These are phyloP conservation scores for Philonicus albiceps DNA, from an alignment of 2,888 invertebrate species.

Conservation along the genomic window DNA sequence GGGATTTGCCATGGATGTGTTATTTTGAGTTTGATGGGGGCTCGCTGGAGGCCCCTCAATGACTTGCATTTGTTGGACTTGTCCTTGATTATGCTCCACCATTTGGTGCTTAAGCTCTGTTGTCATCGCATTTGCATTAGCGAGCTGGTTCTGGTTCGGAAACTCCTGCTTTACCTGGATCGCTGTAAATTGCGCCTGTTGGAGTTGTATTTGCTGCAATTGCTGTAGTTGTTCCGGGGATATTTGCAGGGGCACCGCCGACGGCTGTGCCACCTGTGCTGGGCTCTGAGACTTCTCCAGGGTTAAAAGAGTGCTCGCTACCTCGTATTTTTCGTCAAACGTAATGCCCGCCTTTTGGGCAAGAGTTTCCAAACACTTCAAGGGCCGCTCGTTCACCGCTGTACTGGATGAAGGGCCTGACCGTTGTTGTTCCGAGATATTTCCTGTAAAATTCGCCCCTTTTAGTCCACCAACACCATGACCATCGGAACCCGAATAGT, in stretches of 20 bases:
- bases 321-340: slow-evolving; percentile 78
- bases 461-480: background rate
- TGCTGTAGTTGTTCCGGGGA: slow-evolving; percentile 67
- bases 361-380: slow-evolving; percentile 76
- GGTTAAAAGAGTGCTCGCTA: slow-evolving; percentile 71
- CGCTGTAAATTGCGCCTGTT: slow-evolving; percentile 65
- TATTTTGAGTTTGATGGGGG: slow-evolving; percentile 63
- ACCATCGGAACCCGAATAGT: background rate
- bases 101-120: slow-evolving; percentile 58
- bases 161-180: slow-evolving; percentile 64
- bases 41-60: slow-evolving; percentile 63
- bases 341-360: slow-evolving; percentile 79
- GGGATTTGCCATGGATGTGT: slow-evolving; percentile 54
- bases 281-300: slow-evolving; percentile 71
- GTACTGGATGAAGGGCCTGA: slow-evolving; percentile 17
- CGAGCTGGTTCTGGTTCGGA: slow-evolving; percentile 54
- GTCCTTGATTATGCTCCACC: slow-evolving; percentile 64
- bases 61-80: slow-evolving; percentile 64
- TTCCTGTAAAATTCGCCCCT: background rate
- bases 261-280: slow-evolving; percentile 60
- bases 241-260: slow-evolving; percentile 60
- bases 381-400: slow-evolving; percentile 60
- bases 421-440: background rate
- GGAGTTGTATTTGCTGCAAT: slow-evolving; percentile 70
- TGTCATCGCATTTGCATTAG: slow-evolving; percentile 49